Evolutionary conservation across 2,888 invertebrate genomes (phyloP), one percentile per base, ranked within the genome.

Genomic region (Apodemia duryi): DNA sequence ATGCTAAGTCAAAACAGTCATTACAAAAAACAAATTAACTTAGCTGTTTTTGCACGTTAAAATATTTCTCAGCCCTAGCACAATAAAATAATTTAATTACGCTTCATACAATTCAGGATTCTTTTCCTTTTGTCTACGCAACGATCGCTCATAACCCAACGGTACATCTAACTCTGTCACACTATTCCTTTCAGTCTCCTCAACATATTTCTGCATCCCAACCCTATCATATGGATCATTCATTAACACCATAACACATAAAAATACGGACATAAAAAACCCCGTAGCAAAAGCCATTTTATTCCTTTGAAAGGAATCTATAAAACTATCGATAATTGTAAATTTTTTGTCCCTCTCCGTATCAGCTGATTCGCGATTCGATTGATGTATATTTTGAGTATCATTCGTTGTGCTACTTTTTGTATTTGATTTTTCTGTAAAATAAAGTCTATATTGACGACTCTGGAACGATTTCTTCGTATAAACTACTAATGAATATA

Each of bases 61-160:
- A 57, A 29, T 11, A 54, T 54, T 29, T 54, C 21, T 21, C 11
- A 11, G 28, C 2, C 5, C 10, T 3, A 57, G 29, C 5, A 57
- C 57, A 57, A 13, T 4, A 29, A 13, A 7, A 32, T 13, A 32
- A 61, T 13, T 61, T 69, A 73, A 70, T 79, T 74, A 88, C 60
- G 80, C 89, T 1, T 90, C 86, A 79, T 86, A 88, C 70, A 90
- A 75, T 6, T 88, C 78, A 6, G 89, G 89, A 57, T 85, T 71
- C n/a, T 79, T 64, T 62, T 83, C 82, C 62, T 35, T 83, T 54
- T 81, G 69, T 51, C 72, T 80, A 49, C 80, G 65, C 7, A 88
- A 64, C 4, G 77, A 28, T 2, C 74, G 81, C 69, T 86, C 78
- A 70, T 90, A 90, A 0, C 91, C 91, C 2, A 79, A 72, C 0